phyloP scores from a whole-genome alignment of 2,797 vertebrate species.

The Molothrus ater region DNA sequence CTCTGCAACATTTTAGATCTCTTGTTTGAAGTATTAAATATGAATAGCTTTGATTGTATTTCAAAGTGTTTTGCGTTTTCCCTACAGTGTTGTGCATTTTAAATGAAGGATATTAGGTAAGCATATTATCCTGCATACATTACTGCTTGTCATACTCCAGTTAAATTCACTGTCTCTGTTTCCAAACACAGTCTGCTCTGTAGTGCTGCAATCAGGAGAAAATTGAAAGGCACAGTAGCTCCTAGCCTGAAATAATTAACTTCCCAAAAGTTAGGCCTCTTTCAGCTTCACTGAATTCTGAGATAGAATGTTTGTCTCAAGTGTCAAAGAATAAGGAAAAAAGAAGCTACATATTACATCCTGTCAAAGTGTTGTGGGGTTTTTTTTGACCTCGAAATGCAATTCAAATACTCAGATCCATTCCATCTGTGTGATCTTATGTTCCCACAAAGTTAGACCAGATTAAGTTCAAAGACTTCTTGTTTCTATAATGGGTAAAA shows the following conservation, averaged over 20 bases:
- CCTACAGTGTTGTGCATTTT: background rate
- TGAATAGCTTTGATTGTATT: conserved; percentile 39
- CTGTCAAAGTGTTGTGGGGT: background rate
- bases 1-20: background rate
- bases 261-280: background rate
- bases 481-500: background rate
- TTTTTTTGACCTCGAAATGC: background rate
- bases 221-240: background rate
- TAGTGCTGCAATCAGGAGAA: background rate
- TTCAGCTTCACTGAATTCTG: background rate
- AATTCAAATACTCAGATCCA: background rate
- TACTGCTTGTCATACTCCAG: background rate
- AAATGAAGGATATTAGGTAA: conserved; percentile 25
- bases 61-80: conserved; percentile 5
- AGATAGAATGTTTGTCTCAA: background rate
- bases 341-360: background rate
- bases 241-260: background rate
- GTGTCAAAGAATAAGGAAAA: background rate
- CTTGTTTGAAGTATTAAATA: conserved; percentile 45
- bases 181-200: background rate
- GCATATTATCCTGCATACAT: background rate
- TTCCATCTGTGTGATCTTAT: background rate
- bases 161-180: background rate
- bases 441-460: background rate
- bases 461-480: background rate